Evolutionary conservation across 1,140 invertebrate genomes (phyloP), one percentile per base, ranked within the genome.

Genomic region (Heliconius himera): DNA sequence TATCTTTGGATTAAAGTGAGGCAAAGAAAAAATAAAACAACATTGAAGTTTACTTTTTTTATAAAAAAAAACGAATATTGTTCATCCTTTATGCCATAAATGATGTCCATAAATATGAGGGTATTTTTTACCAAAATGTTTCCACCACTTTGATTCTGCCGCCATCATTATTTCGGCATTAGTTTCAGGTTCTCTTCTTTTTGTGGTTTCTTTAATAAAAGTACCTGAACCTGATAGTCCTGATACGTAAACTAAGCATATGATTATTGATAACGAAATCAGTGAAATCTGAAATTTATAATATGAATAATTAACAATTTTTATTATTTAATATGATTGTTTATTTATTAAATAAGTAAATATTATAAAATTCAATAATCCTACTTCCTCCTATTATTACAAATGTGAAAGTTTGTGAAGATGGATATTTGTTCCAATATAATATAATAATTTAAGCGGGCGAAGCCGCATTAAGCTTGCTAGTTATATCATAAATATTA

Each of bases 61-160:
- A 9, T 9, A 3, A 29, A 66, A 66, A n/a, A 66, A 26, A 13
- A 29, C 13, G 1, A 60, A 22, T 20, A 26, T 29, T 29, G 9
- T 29, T 26, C 9, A 66, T 26, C 26, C 26, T 29, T 29, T 66
- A 16, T 66, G 60, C 60, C 60, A 66, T 29, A 66, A 29, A 66
- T 66, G 60, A 22, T 66, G 60, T 29, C 60, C 60, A 26, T 26
- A 66, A 29, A 26, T 66, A 11, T 41, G 70, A 13, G 41, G 70
- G 2, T 16, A 72, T 22, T 20, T 20, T 72, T 72, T 72, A 72
- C 70, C 36, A 41, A 72, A 20, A 38, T 72, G 18, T 41, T 72
- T 72, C 70, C 70, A 72, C 70, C 70, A 72, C 0, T 72, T 72
- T 8, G 70, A 72, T 72, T 72, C 70, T 11, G 70, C 70, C 36